Evolutionary conservation across 2,888 invertebrate genomes (phyloP), one percentile per base, ranked within the genome.

Genomic region (Cordilura impudica): DNA sequence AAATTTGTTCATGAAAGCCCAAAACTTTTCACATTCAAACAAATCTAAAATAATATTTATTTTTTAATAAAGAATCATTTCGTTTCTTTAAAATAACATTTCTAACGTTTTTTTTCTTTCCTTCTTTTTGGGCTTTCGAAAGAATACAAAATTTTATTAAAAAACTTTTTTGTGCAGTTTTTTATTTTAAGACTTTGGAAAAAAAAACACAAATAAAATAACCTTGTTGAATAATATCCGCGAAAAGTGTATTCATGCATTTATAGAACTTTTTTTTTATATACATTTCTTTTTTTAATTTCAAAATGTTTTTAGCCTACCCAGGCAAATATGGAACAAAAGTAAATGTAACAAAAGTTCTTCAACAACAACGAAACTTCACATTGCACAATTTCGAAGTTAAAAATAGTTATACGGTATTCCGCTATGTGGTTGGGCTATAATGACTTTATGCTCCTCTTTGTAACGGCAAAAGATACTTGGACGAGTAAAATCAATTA

Each of bases 71-170:
- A n/a, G 35, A 39, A 39, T n/a, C n/a, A 39, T 39, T 39, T 39
- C n/a, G n/a, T 39, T n/a, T n/a, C n/a, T 39, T n/a, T 39, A 39
- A 39, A n/a, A 39, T 39, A n/a, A 12, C n/a, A 39, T 39, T 39
- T 39, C 12, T 39, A n/a, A 39, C n/a, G 4, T 39, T 4, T 12
- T 12, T 35, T 35, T n/a, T n/a, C n/a, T n/a, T n/a, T n/a, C n/a
- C n/a, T n/a, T 35, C 35, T 35, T 10, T 19, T 49, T 10, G 19
- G 10, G 45, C 45, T 14, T 16, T 35, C 49, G 66, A 66, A 66
- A 58, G 66, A 73, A 73, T 73, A 73, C 60, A 43, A 60, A 73
- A 73, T 73, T 66, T 73, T 73, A 73, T 73, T 73, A 73, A 73
- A 73, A 73, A 73, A 66, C 21, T 43, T 51, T 43, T 51, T 45